Evolutionary conservation across 2,113 vertebrate species (phyloP), one percentile per base, ranked within the genome.

Genomic region (Labrus mixtus): DNA sequence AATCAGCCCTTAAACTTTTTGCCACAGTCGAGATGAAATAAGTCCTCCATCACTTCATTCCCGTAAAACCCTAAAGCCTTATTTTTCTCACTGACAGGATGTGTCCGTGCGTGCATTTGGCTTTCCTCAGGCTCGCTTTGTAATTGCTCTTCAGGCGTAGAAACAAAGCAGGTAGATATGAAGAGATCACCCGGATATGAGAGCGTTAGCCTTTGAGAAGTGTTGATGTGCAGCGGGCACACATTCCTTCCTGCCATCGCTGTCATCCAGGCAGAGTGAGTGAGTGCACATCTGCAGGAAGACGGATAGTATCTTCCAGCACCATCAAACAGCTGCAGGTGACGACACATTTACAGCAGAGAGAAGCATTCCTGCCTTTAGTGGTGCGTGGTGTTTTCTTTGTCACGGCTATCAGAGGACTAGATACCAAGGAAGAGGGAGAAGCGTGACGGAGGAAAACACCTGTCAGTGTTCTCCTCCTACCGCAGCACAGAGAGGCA

Each of bases 201-300:
- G 69, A 82, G 0, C 17, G 59, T 20, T 39, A 36, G 25, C 20
- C 61, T 58, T 58, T 67, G 37, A 39, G 53, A 63, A 53, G 67
- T 83, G 67, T 56, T 80, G 81, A 87, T 68, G 56, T 55, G 25
- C 17, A 67, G 43, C 55, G 45, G 22, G 29, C 65, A 55, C 48
- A 62, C 80, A 90, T 89, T 94, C 90, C 83, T 90, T 76, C 45
- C 20, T 70, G 83, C 76, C 4, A 82, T 36, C 48, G 29, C 78
- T 69, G 68, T 84, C 77, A 85, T 33, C 73, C 19, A 5, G 16
- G 46, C 22, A 3, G 10, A 56, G 29, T 33, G 62, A 68, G 63
- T 68, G 50, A 83, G 79, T 22, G 19, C 73, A 56, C 67, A 78
- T 87, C 82, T 77, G 82, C 82, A n/a, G 61, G 17, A 33, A 37